A percentile compares a stretch with the other conserved stretches of the same genome.
Evolutionary conservation across 2,113 vertebrate genomes (phyloP).

Genomic region (Columba janthina): DNA sequence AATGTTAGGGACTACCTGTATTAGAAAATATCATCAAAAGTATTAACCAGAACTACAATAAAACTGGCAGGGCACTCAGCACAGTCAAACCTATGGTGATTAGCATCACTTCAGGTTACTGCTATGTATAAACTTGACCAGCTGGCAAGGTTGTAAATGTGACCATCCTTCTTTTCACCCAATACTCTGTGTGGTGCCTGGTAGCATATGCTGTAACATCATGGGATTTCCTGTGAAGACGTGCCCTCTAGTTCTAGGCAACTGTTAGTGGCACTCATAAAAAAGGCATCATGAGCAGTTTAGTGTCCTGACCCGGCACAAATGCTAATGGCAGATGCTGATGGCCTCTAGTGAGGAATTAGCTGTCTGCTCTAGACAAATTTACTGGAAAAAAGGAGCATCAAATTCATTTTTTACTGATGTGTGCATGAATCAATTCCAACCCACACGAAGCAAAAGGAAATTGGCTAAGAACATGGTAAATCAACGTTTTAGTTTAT

Average conservation of each 20-base stretch:
- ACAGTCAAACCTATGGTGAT: background rate
- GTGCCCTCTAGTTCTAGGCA: background rate
- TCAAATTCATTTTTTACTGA: background rate
- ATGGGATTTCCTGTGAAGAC: background rate
- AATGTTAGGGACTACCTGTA: background rate
- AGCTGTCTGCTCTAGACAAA: background rate
- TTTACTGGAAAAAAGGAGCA: background rate
- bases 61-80: background rate
- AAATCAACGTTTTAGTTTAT: slow-evolving; percentile 15
- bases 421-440: background rate
- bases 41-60: background rate
- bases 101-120: background rate
- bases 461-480: background rate
- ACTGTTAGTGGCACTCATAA: background rate
- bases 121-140: background rate
- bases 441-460: background rate
- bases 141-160: background rate
- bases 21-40: background rate
- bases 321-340: background rate
- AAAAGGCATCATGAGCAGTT: background rate
- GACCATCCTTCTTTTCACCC: background rate
- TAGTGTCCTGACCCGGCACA: background rate
- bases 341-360: background rate
- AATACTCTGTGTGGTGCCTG: background rate
- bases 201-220: slow-evolving; percentile 20